Evolutionary conservation across 2,113 vertebrate genomes (phyloP).

Genomic region (Equus quagga): DNA sequence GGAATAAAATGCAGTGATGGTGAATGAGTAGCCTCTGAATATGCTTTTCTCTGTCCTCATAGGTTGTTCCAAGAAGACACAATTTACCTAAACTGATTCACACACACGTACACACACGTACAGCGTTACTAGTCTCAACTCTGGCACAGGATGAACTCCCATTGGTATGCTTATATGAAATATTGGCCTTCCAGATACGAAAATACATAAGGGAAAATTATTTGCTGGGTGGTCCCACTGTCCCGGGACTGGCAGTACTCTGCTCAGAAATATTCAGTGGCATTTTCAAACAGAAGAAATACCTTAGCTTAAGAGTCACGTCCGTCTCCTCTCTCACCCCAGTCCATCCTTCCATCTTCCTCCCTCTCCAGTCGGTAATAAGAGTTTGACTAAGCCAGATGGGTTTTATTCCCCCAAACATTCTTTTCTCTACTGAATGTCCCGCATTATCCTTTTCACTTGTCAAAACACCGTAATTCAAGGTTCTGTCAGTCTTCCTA

Average conservation of each 20-base stretch:
- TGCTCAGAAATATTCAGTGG: not conserved
- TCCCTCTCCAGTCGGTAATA: not conserved
- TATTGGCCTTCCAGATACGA: not conserved
- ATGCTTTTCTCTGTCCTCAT: not conserved
- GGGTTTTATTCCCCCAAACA: not conserved
- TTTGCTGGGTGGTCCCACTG: not conserved
- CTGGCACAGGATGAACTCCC: not conserved
- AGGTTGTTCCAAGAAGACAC: not conserved
- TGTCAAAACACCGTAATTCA: conserved; percentile 9
- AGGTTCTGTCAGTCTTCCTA: not conserved
- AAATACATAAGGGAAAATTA: not conserved
- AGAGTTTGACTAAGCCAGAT: not conserved
- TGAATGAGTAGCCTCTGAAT: not conserved
- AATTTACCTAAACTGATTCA: not conserved
- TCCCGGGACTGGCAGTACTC: not conserved
- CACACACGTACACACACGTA: not conserved
- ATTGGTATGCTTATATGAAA: not conserved
- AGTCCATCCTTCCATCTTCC: not conserved
- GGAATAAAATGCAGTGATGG: not conserved
- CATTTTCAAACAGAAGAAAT: not conserved
- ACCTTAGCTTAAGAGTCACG: not conserved
- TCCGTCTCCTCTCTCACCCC: not conserved
- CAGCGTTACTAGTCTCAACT: not conserved
- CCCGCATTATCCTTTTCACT: not conserved
- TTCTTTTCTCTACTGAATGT: conserved; percentile 11